Evolutionary conservation across 2,113 vertebrate species (phyloP).

Genomic region (Actinemys pallida): DNA sequence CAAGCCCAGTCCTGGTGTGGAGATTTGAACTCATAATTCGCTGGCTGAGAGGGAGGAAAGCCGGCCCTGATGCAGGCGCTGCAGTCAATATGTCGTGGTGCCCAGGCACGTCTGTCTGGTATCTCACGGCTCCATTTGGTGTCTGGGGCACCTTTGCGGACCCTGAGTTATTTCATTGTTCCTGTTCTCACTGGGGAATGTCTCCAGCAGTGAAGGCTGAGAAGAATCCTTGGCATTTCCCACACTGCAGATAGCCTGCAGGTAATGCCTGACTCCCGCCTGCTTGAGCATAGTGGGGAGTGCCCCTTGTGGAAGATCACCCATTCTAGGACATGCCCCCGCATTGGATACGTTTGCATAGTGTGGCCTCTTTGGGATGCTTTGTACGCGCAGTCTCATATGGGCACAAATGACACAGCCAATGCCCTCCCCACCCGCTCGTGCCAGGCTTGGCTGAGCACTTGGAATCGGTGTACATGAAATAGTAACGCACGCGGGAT

Average conservation of each 20-base stretch:
- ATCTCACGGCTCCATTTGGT: neutral
- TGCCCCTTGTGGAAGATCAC: neutral
- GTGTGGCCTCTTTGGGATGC: too few species aligned
- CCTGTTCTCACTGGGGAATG: neutral
- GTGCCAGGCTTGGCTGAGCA: neutral
- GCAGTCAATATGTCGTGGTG: neutral
- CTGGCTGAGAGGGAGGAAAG: neutral
- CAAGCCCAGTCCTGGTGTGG: neutral
- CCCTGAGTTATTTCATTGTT: neutral
- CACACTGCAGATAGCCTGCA: neutral
- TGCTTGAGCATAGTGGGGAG: neutral
- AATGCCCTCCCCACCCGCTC: too few species aligned
- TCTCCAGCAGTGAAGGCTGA: neutral
- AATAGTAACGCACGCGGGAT: neutral
- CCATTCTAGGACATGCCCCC: neutral
- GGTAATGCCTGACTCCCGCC: fast-evolving
- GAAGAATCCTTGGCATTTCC: neutral
- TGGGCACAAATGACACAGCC: too few species aligned
- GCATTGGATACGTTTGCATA: too few species aligned
- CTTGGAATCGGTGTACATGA: neutral
- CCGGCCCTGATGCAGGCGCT: too few species aligned
- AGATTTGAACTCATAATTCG: neutral
- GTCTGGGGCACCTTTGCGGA: neutral
- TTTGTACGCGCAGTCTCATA: too few species aligned
- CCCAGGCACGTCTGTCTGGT: neutral